A percentile compares a stretch with the other conserved stretches of the same genome.
Conservation (phyloP, 1,140 invertebrate genomes). For the Drosophila cardini region DNA sequence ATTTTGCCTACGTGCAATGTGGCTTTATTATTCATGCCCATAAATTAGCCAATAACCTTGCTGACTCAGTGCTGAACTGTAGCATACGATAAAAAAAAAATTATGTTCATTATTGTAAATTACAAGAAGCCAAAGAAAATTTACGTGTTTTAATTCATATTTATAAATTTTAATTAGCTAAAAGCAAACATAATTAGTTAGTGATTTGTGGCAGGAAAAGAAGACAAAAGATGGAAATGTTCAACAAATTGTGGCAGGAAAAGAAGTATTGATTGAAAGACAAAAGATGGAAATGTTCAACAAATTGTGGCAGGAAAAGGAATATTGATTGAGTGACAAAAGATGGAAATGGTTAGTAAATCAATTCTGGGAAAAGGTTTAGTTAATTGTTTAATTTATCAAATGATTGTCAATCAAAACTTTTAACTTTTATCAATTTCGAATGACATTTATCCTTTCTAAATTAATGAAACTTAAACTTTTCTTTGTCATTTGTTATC, state of each 20-base stretch:
- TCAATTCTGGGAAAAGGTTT: no score
- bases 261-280: not conserved
- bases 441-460: not conserved
- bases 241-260: no score
- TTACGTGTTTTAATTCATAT: constrained; percentile 6
- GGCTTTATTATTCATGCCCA: constrained; percentile 58
- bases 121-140: constrained; percentile 2
- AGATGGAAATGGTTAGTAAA: not conserved
- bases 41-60: constrained; percentile 41
- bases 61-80: constrained; percentile 1
- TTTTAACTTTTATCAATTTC: not conserved
- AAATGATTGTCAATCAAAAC: not conserved
- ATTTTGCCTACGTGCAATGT: constrained; percentile 71
- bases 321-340: not conserved
- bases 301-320: no score
- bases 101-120: constrained; percentile 6
- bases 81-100: constrained; percentile 6
- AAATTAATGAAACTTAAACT: constrained; percentile 14
- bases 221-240: not conserved
- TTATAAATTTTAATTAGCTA: constrained; percentile 13
- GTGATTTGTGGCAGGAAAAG: no score
- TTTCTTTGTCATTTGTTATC: constrained; percentile 11
- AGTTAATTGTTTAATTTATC: not conserved
- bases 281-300: not conserved
- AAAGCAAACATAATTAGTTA: not conserved